Conservation (phyloP, 2,113 vertebrate species). For the Micronisus gabar region DNA sequence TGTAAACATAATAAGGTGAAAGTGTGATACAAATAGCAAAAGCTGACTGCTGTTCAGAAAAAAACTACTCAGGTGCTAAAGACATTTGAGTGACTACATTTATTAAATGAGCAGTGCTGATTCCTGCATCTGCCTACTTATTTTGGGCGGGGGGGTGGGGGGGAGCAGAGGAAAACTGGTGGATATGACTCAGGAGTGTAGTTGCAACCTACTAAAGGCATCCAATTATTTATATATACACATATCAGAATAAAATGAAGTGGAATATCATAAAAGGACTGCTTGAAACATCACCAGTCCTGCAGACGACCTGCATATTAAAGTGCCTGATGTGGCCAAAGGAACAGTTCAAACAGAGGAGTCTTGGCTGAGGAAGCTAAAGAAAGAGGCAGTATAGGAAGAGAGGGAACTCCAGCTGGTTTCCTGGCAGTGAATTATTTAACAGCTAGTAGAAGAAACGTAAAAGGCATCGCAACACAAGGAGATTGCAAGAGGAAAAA, state of each 20-base stretch:
- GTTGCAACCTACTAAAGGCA: background rate
- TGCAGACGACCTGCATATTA: background rate
- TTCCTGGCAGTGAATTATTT: background rate
- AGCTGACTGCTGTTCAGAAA: background rate
- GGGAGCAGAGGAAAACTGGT: background rate
- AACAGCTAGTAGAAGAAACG: background rate
- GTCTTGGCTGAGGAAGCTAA: background rate
- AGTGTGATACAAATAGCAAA: background rate
- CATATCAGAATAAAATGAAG: background rate
- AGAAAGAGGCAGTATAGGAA: background rate
- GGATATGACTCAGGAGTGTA: background rate
- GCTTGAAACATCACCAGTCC: background rate
- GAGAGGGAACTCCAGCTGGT: background rate
- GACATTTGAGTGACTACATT: background rate
- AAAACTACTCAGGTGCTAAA: background rate
- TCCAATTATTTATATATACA: background rate
- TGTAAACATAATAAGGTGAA: slow-evolving; percentile 43
- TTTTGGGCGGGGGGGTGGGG: background rate
- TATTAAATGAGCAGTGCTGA: background rate
- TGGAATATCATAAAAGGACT: background rate
- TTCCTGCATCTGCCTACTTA: background rate
- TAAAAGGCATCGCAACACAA: background rate
- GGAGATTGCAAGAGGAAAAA: background rate
- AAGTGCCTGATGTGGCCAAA: background rate
- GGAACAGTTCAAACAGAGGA: background rate